Conservation (phyloP, 2,113 vertebrate genomes). For the Marmota monax region DNA sequence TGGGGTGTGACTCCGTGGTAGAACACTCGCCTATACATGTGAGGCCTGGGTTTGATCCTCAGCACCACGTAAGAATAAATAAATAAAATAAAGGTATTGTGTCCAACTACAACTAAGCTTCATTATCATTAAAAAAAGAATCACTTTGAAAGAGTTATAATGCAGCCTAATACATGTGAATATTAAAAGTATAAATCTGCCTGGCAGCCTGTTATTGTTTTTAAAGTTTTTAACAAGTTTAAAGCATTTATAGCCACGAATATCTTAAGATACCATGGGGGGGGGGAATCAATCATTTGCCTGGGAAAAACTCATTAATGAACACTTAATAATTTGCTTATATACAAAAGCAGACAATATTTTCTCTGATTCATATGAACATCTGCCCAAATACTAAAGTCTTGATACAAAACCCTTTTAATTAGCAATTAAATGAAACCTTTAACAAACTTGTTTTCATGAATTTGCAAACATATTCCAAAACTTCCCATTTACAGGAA, state of each 20-base stretch:
- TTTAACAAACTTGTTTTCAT: not conserved
- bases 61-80: no score
- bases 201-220: not conserved
- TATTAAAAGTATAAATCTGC: not conserved
- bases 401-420: not conserved
- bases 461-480: not conserved
- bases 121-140: no score
- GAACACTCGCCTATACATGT: no score
- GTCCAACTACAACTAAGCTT: no score
- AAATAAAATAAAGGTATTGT: no score
- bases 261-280: not conserved
- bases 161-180: not conserved
- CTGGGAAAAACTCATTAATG: not conserved
- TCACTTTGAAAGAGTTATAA: not conserved
- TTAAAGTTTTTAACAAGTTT: not conserved
- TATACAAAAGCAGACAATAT: constrained; percentile 32
- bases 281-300: not conserved
- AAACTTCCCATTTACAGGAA: constrained; percentile 9
- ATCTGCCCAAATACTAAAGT: not conserved
- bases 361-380: constrained; percentile 17
- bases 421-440: constrained; percentile 22
- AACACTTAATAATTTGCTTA: constrained; percentile 24
- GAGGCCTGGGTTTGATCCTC: no score
- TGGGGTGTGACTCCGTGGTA: no score
- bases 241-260: not conserved